Evolutionary conservation across 2,113 vertebrate species (phyloP).

Genomic region (Hydrolagus affinis): DNA sequence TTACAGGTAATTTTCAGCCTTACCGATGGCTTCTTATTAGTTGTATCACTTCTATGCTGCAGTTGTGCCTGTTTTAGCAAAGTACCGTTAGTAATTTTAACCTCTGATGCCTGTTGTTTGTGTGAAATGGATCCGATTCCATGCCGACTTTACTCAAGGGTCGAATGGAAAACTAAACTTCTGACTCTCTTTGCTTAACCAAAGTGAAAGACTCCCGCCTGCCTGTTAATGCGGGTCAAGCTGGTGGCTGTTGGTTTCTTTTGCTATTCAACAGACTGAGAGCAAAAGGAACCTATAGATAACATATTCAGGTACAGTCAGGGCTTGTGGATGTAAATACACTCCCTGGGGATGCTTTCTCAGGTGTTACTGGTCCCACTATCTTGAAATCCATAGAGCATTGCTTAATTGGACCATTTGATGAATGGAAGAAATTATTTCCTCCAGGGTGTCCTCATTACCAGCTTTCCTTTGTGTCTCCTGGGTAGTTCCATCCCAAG

Average conservation of each 20-base stretch:
- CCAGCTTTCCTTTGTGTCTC: neutral
- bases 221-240: neutral
- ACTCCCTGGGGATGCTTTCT: neutral
- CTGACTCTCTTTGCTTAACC: neutral
- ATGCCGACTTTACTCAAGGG: neutral
- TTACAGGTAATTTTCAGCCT: conserved; percentile 59
- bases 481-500: no score
- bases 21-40: neutral
- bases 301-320: neutral
- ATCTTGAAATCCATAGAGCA: neutral
- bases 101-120: conserved; percentile 13
- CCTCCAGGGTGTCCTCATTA: neutral
- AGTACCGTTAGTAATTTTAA: neutral
- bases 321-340: neutral
- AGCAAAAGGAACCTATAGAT: neutral
- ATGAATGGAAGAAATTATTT: neutral
- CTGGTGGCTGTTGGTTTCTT: neutral
- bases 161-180: neutral
- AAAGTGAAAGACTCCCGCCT: neutral
- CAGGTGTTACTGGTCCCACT: neutral
- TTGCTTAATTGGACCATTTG: neutral
- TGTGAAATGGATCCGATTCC: neutral
- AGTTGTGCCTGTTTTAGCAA: neutral
- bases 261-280: neutral
- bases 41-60: neutral